phyloP scores from a whole-genome alignment of 2,113 vertebrate genomes.

The Turdus rufiventris region DNA sequence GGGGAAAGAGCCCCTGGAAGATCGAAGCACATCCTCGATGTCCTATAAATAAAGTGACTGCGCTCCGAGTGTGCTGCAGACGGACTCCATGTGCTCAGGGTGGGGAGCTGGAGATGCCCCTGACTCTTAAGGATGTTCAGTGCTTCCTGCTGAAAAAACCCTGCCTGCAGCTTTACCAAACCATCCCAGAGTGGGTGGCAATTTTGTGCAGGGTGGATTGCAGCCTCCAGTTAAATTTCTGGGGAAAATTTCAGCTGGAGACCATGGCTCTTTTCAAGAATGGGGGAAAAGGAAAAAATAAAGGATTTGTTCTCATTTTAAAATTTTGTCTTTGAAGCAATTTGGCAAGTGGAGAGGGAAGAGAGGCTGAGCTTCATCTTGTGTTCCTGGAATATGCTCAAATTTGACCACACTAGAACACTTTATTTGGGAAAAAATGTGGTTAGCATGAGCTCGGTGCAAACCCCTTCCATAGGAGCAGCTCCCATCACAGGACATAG shows the following conservation, averaged over 20 bases:
- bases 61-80: rapidly evolving
- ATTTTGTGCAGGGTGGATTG: background rate
- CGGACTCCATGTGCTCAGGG: background rate
- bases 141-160: background rate
- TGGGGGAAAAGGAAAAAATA: background rate
- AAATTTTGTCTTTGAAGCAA: slow-evolving; percentile 26
- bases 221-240: background rate
- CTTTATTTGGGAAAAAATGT: slow-evolving; percentile 51
- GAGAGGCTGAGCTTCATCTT: slow-evolving; percentile 6
- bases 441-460: background rate
- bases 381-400: slow-evolving; percentile 42
- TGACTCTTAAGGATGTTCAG: background rate
- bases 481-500: rapidly evolving
- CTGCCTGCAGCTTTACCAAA: background rate
- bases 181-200: background rate
- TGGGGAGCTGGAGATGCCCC: background rate
- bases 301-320: background rate
- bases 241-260: background rate
- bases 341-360: slow-evolving; percentile 22
- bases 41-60: background rate
- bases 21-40: background rate
- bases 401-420: slow-evolving; percentile 30
- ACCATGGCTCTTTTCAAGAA: background rate
- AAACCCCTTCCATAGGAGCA: background rate
- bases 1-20: background rate